Percentiles rank a stretch among this genome's conserved stretches.
phyloP scores from a whole-genome alignment of 1,140 invertebrate species.

The Maconellicoccus hirsutus region DNA sequence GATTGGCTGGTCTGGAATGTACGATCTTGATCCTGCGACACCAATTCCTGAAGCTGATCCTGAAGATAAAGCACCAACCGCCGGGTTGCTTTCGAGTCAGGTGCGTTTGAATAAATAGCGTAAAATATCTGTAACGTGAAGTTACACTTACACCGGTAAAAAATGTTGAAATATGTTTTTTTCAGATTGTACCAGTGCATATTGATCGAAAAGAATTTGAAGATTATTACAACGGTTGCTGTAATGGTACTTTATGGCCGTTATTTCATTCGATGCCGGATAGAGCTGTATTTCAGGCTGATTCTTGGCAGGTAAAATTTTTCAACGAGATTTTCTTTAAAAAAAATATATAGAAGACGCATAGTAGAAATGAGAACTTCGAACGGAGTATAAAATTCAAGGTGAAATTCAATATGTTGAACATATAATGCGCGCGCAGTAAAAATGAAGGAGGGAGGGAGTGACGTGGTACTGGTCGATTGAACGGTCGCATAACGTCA shows the following conservation, averaged over 20 bases:
- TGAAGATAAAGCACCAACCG: slow-evolving; percentile 68
- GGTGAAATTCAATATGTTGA: too few species aligned
- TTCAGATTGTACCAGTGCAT: slow-evolving; percentile 65
- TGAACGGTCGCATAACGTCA: too few species aligned
- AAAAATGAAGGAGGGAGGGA: too few species aligned
- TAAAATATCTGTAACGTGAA: too few species aligned
- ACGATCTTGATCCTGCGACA: slow-evolving; percentile 54
- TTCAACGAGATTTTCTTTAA: too few species aligned
- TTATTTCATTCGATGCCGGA: slow-evolving; percentile 84
- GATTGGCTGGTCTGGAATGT: slow-evolving; percentile 82
- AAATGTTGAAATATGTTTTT: slow-evolving; percentile 28
- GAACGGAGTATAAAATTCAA: too few species aligned
- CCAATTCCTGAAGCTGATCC: slow-evolving; percentile 74
- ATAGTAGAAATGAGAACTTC: too few species aligned
- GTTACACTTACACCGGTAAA: too few species aligned
- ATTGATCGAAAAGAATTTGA: slow-evolving; percentile 62
- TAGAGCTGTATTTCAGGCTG: slow-evolving; percentile 57
- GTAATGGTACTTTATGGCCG: slow-evolving; percentile 85
- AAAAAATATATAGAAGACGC: too few species aligned
- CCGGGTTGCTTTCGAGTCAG: slow-evolving; percentile 66
- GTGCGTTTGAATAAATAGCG: slow-evolving; percentile 36
- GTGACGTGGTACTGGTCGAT: too few species aligned
- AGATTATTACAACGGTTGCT: slow-evolving; percentile 82
- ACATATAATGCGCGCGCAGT: too few species aligned
- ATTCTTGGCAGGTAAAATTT: slow-evolving; percentile 53